phyloP scores from a whole-genome alignment of 2,888 invertebrate genomes.

The Chrysotoxum bicinctum region DNA sequence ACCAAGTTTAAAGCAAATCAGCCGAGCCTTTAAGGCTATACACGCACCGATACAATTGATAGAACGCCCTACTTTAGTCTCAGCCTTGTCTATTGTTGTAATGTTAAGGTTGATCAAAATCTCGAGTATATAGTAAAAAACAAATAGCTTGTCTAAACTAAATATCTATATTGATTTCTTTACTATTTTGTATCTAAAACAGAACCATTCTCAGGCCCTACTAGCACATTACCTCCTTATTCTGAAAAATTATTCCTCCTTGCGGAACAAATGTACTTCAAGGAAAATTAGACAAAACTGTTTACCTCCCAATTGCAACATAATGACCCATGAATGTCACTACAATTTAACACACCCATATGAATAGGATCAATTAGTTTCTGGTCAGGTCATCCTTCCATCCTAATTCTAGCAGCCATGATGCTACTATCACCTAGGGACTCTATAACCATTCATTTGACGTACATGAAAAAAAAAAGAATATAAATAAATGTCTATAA shows the following conservation, averaged over 20 bases:
- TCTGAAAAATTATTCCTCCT: conserved; percentile 17
- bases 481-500: conserved; percentile 34
- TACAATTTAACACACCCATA: conserved; percentile 67
- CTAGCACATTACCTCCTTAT: background rate
- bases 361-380: conserved; percentile 71
- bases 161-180: too few relatives aligned
- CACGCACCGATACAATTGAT: too few relatives aligned
- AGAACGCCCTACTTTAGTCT: too few relatives aligned
- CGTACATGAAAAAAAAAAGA: conserved; percentile 2
- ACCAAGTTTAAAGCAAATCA: too few relatives aligned
- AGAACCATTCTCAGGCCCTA: background rate
- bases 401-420: background rate
- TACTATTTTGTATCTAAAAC: background rate
- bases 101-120: too few relatives aligned
- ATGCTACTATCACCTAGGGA: conserved; percentile 35
- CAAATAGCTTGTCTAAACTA: too few relatives aligned
- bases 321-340: conserved; percentile 70
- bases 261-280: conserved; percentile 69
- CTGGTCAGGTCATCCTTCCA: conserved; percentile 47
- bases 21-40: too few relatives aligned
- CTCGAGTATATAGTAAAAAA: too few relatives aligned
- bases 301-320: conserved; percentile 61
- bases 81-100: too few relatives aligned
- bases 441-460: conserved; percentile 25
- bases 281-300: conserved; percentile 48